These are phyloP conservation scores for Hymenopus coronatus DNA, from an alignment of 2,888 invertebrate species.

Conservation along the genomic window DNA sequence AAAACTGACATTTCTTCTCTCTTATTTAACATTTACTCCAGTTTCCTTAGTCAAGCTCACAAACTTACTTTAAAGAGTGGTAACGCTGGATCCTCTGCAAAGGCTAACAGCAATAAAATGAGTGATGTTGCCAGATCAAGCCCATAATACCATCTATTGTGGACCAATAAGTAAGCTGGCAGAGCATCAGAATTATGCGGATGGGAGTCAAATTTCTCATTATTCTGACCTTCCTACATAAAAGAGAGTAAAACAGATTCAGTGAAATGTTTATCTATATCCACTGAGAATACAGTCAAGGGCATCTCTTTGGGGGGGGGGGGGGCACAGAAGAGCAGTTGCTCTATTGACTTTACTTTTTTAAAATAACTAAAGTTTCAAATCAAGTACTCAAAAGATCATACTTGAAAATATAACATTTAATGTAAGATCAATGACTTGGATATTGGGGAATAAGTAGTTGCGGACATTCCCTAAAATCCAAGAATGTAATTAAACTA, in stretches of 20 bases:
- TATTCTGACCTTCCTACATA: conserved; percentile 80
- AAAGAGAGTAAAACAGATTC: conserved; percentile 12
- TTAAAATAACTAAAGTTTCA: neutral
- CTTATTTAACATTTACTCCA: too few relatives aligned
- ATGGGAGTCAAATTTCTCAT: conserved; percentile 88
- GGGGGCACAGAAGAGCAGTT: neutral
- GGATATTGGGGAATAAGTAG: too few relatives aligned
- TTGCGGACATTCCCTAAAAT: too few relatives aligned
- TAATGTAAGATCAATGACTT: too few relatives aligned
- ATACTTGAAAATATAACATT: too few relatives aligned
- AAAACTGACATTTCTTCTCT: too few relatives aligned
- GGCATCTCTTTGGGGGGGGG: neutral
- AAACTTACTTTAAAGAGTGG: conserved; percentile 62
- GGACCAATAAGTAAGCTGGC: conserved; percentile 82
- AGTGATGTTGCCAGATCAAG: conserved; percentile 75
- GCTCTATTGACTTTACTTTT: neutral
- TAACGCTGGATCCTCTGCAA: conserved; percentile 79
- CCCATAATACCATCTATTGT: conserved; percentile 83
- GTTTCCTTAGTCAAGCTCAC: neutral
- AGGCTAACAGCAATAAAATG: conserved; percentile 69
- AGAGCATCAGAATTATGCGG: conserved; percentile 77
- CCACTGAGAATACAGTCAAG: neutral
- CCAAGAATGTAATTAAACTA: too few relatives aligned
- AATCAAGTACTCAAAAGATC: too few relatives aligned
- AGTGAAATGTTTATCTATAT: neutral